These are phyloP conservation scores for Nymphalis io DNA, from an alignment of 1,140 invertebrate species.

Conservation along the genomic window DNA sequence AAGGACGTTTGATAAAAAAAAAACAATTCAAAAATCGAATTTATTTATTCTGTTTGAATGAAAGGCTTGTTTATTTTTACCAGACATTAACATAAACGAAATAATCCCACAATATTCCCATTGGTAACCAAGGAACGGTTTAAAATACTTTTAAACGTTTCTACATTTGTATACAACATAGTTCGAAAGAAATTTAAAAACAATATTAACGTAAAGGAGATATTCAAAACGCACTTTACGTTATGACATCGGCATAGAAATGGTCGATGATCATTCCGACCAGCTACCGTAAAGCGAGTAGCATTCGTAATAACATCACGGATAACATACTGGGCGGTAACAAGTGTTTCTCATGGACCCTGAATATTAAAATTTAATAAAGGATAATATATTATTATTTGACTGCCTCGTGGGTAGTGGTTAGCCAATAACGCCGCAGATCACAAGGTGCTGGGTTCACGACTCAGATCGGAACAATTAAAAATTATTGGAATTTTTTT, in stretches of 20 bases:
- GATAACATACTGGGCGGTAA: slow-evolving; percentile 55
- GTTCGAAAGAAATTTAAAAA: slow-evolving; percentile 52
- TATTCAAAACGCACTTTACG: slow-evolving; percentile 69
- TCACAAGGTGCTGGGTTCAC: too few species aligned
- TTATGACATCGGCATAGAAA: slow-evolving; percentile 63
- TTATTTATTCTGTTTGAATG: too few species aligned
- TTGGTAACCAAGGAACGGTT: slow-evolving; percentile 33
- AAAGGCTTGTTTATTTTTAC: not conserved
- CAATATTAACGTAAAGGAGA: slow-evolving; percentile 50
- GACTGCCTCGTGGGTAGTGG: not conserved
- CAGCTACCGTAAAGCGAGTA: slow-evolving; percentile 60
- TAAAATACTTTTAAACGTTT: slow-evolving; percentile 40
- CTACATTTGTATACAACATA: slow-evolving; percentile 34
- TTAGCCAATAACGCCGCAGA: too few species aligned
- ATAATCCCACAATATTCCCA: not conserved
- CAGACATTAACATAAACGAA: not conserved
- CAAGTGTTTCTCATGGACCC: slow-evolving; percentile 47
- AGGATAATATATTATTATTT: not conserved
- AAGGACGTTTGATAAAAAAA: too few species aligned
- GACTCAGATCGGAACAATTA: too few species aligned
- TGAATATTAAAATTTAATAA: slow-evolving; percentile 33
- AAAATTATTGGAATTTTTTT: too few species aligned
- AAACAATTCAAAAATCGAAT: too few species aligned
- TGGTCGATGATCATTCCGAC: slow-evolving; percentile 49
- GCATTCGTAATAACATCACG: slow-evolving; percentile 63